Percentiles rank a stretch among this genome's conserved stretches.
These are phyloP conservation scores for Chamaedrilus cognettii DNA, from an alignment of 2,888 invertebrate genomes.

Conservation along the genomic window DNA sequence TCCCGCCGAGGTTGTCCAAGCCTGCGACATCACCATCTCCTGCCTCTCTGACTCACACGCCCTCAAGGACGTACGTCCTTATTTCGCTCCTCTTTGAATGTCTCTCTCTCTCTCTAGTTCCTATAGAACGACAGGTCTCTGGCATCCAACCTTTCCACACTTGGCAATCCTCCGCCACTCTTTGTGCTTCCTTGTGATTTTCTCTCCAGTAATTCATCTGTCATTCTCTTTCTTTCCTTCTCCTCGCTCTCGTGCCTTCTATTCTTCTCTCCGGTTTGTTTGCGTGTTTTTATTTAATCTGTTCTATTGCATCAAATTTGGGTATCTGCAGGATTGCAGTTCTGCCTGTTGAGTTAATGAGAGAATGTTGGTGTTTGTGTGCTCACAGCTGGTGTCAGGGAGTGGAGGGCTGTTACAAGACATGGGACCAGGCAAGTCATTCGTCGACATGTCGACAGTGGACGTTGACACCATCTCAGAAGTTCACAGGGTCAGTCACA, in stretches of 20 bases:
- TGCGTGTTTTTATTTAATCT: too few relatives aligned
- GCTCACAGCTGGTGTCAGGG: constrained; percentile 17
- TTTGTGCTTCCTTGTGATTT: too few relatives aligned
- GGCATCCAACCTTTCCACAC: too few relatives aligned
- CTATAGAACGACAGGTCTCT: too few relatives aligned
- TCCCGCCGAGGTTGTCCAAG: constrained; percentile 88
- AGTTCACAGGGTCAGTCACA: constrained; percentile 73
- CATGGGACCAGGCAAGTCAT: constrained; percentile 79
- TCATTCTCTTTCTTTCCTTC: neutral
- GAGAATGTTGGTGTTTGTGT: too few relatives aligned
- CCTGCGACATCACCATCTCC: constrained; percentile 92
- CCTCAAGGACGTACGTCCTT: constrained; percentile 92
- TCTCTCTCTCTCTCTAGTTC: neutral
- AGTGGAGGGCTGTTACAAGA: constrained; percentile 66
- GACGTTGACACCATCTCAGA: constrained; percentile 92
- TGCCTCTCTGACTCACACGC: constrained; percentile 93
- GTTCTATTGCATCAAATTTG: too few relatives aligned
- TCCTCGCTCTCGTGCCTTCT: neutral
- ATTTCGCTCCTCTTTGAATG: too few relatives aligned
- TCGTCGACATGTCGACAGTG: constrained; percentile 96
- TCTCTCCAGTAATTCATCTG: too few relatives aligned
- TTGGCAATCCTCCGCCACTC: too few relatives aligned
- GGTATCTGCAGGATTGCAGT: too few relatives aligned
- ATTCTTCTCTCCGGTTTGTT: too few relatives aligned
- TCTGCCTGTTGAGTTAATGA: too few relatives aligned